Base-by-base conservation (phyloP, 2,888 invertebrate genomes). In the Allacma fusca region DNA sequence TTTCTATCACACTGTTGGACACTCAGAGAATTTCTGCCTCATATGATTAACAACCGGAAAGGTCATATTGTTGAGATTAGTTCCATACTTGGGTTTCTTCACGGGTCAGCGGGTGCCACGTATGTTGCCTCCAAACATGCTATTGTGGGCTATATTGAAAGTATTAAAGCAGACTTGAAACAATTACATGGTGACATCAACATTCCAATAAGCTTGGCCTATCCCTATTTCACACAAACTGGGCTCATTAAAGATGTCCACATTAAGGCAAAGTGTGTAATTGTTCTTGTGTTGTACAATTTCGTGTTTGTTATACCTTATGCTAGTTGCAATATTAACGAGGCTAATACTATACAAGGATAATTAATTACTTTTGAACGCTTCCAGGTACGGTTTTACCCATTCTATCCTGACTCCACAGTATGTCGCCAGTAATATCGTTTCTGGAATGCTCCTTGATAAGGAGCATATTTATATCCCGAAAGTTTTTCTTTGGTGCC, bases 41-140 rank as follows among this genome's bases (percentile, higher is more conserved):
- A 19, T 12, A 73, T 73, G 73, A 34, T 73, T 16, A 16, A 59
- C 21, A 29, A 23, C 7, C 4, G 40, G 23, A 57, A 64, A 12
- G 73, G 73, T 62, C 73, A 73, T 23, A 21, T 73, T 1, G 23
- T 73, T 21, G 62, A 73, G n/a, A 62, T 29, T 34, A 21, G 62
- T 29, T 73, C 72, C 1, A 29, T 72, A 9, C 34, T 72, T 29
- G 34, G 59, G 2, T 72, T 72, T 29, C 4, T 12, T 1, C 34
- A 50, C 26, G 59, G 59, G 19, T 28, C 24, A 28, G 16, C 1
- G 26, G 71, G 65, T 13, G 62, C 79, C 0, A 77, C 81, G 0
- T 81, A 81, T 34, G 74, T 78, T 59, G 76, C 80, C 9, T 75
- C 79, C 5, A 81, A 81, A 50, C 78, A 57, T 59, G 72, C 29